A percentile compares a stretch with the other conserved stretches of the same genome.
Conservation (phyloP, 30 jellyfish, hydroid and myxozoan species). For the Hydractinia symbiolongicarpus region DNA sequence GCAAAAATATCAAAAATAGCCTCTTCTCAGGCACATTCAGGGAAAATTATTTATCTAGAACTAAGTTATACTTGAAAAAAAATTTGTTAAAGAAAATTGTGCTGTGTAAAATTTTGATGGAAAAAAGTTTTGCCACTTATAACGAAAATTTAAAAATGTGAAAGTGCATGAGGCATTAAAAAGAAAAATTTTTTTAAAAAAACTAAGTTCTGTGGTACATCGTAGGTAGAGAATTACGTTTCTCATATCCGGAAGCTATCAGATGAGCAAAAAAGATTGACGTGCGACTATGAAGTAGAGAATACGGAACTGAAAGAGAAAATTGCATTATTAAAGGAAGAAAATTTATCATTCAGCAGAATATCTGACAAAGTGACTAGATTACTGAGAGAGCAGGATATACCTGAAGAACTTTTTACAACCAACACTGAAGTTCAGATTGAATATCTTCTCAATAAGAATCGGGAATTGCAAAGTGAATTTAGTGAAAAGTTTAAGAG, state of each 20-base stretch:
- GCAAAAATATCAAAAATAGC: too few relatives aligned
- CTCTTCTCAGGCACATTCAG: too few relatives aligned
- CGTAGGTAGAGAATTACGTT: slow-evolving; percentile 17
- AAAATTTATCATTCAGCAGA: neutral
- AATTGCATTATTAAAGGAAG: neutral
- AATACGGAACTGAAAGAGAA: slow-evolving; percentile 6
- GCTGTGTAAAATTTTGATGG: neutral
- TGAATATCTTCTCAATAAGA: neutral
- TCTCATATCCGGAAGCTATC: slow-evolving; percentile 28
- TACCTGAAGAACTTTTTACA: slow-evolving; percentile 9
- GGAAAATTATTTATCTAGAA: too few relatives aligned
- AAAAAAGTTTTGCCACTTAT: neutral
- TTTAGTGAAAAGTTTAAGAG: too few relatives aligned
- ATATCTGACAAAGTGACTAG: neutral
- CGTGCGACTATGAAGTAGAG: slow-evolving; percentile 22
- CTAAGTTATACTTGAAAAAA: neutral
- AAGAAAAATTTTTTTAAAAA: neutral
- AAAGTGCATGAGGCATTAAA: neutral
- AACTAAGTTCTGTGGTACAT: neutral
- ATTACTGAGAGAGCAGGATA: neutral
- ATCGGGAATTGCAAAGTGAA: neutral
- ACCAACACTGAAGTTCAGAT: neutral
- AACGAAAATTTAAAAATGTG: neutral
- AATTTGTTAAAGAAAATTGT: neutral
- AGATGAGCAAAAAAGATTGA: slow-evolving; percentile 11